A percentile compares a stretch with the other conserved stretches of the same genome.
phyloP scores from a whole-genome alignment of 2,797 vertebrate genomes.

The Fratercula arctica region DNA sequence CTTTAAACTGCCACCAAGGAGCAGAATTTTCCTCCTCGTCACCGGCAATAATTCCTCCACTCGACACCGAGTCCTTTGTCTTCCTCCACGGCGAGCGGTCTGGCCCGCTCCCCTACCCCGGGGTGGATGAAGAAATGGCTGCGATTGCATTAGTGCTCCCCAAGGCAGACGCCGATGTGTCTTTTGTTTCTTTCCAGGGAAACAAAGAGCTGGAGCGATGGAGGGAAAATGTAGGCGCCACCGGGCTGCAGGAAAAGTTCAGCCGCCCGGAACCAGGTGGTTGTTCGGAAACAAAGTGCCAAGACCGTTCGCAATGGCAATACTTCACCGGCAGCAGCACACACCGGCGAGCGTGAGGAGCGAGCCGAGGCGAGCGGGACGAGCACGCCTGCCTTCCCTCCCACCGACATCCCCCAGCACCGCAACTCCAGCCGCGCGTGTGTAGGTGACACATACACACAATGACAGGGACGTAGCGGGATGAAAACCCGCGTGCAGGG shows the following conservation, averaged over 20 bases:
- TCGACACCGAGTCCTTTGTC: neutral
- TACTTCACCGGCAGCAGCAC: neutral
- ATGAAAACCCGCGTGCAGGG: neutral
- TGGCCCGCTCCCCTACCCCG: neutral
- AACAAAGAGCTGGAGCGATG: slow-evolving; percentile 31
- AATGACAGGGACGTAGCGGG: neutral
- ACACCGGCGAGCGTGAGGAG: neutral
- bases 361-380: neutral
- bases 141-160: neutral
- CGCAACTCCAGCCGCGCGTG: rapidly evolving
- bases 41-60: neutral
- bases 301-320: neutral
- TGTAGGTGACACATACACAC: neutral
- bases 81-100: neutral
- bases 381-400: neutral
- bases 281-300: neutral
- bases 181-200: slow-evolving; percentile 44
- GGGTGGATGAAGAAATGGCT: neutral
- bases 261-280: slow-evolving; percentile 23
- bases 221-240: neutral
- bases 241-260: slow-evolving; percentile 54
- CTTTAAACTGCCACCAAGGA: neutral
- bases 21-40: neutral
- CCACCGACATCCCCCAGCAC: neutral
- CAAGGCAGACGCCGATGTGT: neutral